These are phyloP conservation scores for Drosophila eohydei DNA, from an alignment of 2,888 invertebrate species.

Conservation along the genomic window DNA sequence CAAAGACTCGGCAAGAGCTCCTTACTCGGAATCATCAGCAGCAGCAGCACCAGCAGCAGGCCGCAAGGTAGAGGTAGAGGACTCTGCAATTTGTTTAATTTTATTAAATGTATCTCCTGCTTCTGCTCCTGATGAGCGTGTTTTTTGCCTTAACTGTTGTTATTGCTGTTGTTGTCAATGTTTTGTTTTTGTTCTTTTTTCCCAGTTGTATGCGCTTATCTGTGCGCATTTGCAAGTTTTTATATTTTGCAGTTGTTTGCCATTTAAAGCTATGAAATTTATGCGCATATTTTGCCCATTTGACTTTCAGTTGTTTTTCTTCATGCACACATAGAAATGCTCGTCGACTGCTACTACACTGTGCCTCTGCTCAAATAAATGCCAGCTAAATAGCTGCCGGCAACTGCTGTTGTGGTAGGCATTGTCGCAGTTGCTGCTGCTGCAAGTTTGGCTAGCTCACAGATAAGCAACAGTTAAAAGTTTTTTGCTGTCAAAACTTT, in stretches of 20 bases:
- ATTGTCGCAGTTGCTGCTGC: constrained; percentile 1
- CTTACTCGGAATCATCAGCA: neutral
- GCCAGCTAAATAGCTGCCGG: constrained; percentile 45
- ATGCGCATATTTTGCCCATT: constrained; percentile 75
- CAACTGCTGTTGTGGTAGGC: constrained; percentile 22
- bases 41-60: constrained; percentile 4
- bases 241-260: constrained; percentile 18
- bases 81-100: constrained; percentile 68
- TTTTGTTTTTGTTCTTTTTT: constrained; percentile 15
- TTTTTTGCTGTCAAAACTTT: constrained; percentile 65
- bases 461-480: constrained; percentile 78
- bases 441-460: constrained; percentile 37
- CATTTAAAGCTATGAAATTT: constrained; percentile 57
- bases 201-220: constrained; percentile 61
- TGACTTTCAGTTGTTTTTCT: constrained; percentile 60
- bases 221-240: constrained; percentile 62
- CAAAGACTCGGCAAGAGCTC: constrained; percentile 41
- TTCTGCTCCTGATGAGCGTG: constrained; percentile 32
- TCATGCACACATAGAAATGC: constrained; percentile 18
- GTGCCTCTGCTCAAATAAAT: constrained; percentile 47
- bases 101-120: constrained; percentile 52
- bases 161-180: neutral
- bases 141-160: constrained; percentile 27
- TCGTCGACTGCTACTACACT: neutral
- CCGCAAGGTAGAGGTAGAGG: constrained; percentile 46